Conservation (phyloP, 2,113 vertebrate species). For the Marmota monax region DNA sequence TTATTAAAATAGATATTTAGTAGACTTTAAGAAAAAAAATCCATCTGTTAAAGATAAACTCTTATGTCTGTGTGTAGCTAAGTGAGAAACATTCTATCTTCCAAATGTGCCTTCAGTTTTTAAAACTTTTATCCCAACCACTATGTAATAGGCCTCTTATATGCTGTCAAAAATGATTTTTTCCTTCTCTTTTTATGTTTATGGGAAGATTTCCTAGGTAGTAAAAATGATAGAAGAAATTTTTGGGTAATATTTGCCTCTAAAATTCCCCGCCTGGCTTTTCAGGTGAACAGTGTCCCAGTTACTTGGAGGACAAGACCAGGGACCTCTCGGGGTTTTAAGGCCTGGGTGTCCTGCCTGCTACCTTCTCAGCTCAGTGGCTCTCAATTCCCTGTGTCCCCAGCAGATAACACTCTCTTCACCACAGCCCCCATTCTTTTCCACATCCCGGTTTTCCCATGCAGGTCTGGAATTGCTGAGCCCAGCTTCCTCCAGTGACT, state of each 20-base stretch:
- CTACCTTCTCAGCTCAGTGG: not conserved
- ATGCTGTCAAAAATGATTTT: no score
- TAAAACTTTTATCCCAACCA: not conserved
- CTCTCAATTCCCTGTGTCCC: fast-evolving
- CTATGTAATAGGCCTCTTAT: not conserved
- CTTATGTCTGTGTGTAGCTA: no score
- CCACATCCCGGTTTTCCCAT: not conserved
- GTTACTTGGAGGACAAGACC: no score
- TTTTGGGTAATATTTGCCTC: no score
- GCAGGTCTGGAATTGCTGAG: not conserved
- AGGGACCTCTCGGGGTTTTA: no score
- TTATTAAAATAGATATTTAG: not conserved
- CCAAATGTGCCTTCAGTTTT: not conserved
- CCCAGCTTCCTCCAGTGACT: not conserved
- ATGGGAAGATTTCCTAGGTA: no score
- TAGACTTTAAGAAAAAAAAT: no score
- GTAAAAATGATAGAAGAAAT: no score
- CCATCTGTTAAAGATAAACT: no score
- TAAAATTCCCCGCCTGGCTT: no score
- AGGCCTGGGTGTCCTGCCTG: fast-evolving
- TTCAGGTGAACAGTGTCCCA: no score
- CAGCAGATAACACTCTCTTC: not conserved
- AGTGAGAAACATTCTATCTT: not conserved
- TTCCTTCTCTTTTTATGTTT: no score
- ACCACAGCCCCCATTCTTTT: not conserved